A percentile compares a stretch with the other conserved stretches of the same genome.
These are phyloP conservation scores for Yponomeuta cagnagella DNA, from an alignment of 2,888 invertebrate genomes.

Conservation along the genomic window DNA sequence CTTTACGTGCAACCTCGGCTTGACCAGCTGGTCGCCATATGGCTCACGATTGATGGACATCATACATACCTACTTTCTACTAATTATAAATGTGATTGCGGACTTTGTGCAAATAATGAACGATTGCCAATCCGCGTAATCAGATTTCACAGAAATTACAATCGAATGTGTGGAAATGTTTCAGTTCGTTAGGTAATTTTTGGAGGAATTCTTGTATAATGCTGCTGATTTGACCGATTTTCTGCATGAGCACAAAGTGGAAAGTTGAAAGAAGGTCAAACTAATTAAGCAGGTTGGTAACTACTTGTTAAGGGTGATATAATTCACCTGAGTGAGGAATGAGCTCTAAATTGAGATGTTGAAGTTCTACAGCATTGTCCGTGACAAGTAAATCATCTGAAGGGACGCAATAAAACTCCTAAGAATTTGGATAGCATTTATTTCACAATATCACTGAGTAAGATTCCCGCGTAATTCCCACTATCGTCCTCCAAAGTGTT, in stretches of 20 bases:
- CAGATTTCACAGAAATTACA: not conserved
- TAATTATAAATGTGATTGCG: slow-evolving; percentile 3
- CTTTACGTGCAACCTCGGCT: slow-evolving; percentile 12
- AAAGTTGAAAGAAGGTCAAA: slow-evolving; percentile 12
- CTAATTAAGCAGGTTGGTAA: not conserved
- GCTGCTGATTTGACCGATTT: not conserved
- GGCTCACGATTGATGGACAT: slow-evolving; percentile 27
- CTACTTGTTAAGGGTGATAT: not conserved
- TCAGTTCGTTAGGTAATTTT: not conserved
- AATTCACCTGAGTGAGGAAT: not conserved
- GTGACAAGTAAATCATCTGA: not conserved
- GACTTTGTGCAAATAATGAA: not conserved
- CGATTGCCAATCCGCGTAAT: not conserved
- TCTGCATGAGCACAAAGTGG: not conserved
- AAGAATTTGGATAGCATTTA: no score
- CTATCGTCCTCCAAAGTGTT: no score
- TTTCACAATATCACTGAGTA: no score
- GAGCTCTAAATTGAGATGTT: not conserved
- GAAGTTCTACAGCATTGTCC: not conserved
- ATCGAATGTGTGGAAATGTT: not conserved
- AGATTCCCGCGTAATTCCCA: no score
- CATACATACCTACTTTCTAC: slow-evolving; percentile 31
- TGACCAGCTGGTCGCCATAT: slow-evolving; percentile 31
- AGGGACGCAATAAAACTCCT: no score
- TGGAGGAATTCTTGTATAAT: not conserved